phyloP scores from a whole-genome alignment of 2,797 vertebrate genomes.

The Tangara arthus region DNA sequence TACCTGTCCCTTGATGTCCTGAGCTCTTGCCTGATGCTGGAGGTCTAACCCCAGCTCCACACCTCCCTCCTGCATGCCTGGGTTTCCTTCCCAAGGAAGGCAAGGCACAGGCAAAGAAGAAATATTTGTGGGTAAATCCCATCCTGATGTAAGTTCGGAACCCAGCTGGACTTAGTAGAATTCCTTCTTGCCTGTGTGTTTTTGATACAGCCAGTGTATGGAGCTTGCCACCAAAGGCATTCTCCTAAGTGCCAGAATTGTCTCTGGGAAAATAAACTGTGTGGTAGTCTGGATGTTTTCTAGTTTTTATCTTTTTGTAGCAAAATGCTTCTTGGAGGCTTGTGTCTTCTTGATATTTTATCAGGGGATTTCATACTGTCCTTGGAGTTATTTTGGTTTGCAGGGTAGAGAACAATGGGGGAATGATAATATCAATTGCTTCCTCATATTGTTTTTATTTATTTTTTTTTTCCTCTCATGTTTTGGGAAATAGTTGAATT shows the following conservation, averaged over 20 bases:
- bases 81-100: not conserved
- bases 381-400: slow-evolving; percentile 51
- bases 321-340: not conserved
- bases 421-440: slow-evolving; percentile 57
- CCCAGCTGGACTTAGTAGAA: not conserved
- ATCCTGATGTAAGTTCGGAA: not conserved
- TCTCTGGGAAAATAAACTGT: slow-evolving; percentile 2
- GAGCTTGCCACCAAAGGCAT: not conserved
- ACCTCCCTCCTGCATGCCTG: not conserved
- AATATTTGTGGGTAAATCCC: not conserved
- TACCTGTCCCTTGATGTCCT: accelerated
- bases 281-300: not conserved
- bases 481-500: slow-evolving; percentile 46
- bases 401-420: slow-evolving; percentile 30
- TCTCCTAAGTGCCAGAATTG: not conserved
- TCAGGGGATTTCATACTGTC: slow-evolving; percentile 16
- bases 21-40: not conserved
- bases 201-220: not conserved
- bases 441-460: slow-evolving; percentile 52
- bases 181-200: not conserved
- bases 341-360: not conserved
- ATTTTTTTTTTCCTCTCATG: not conserved
- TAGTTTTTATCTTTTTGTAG: not conserved
- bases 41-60: not conserved
- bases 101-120: not conserved